Base-by-base conservation (phyloP, 2,113 vertebrate species). In the Microcebus ravelobensis region DNA sequence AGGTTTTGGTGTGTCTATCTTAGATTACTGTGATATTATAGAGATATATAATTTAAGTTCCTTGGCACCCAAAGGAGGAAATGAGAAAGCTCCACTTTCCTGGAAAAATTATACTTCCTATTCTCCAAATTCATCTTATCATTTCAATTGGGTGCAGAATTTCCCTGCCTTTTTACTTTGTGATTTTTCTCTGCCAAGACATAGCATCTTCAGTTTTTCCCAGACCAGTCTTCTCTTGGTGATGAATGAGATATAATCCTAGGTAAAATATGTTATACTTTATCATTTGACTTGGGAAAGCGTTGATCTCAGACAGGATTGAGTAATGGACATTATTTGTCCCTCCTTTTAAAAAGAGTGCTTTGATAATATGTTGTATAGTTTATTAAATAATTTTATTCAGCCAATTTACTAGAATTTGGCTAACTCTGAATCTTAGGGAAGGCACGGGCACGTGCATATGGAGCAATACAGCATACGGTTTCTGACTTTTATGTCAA, bases 261-360 rank as follows among this genome's bases (percentile, higher is more conserved):
- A 94, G 65, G 50, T 73, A 39, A 36, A 63, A 50, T n/a, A 77
- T 52, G 29, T 82, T 93, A n/a, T 61, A 73, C 21, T 89, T 85
- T 91, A 57, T 94, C 65, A 57, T 71, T 96, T 81, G 71, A 50
- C 39, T 42, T 81, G 71, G n/a, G 67, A 91, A 95, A 95, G 14
- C 29, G 10, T 88, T 88, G 12, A 57, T 89, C 67, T 70, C 27
- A 90, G 50, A 92, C 20, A 36, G 67, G 50, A 57, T 27, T 50
- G 73, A 91, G 25, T 86, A 68, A 73, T 85, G 18, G 67, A 25
- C 34, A 68, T 13, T 70, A 7, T 52, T 91, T 79, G 18, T 48
- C 74, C 39, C n/a, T 84, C 34, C 68, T 77, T 71, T 77, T 55
- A 57, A 48, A 87, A 95, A 82, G 29, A 80, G 27, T 48, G 36